Percentiles rank a stretch among this genome's conserved stretches.
These are phyloP conservation scores for Thalassaphorura encarpata DNA, from an alignment of 1,140 invertebrate genomes.

Conservation along the genomic window DNA sequence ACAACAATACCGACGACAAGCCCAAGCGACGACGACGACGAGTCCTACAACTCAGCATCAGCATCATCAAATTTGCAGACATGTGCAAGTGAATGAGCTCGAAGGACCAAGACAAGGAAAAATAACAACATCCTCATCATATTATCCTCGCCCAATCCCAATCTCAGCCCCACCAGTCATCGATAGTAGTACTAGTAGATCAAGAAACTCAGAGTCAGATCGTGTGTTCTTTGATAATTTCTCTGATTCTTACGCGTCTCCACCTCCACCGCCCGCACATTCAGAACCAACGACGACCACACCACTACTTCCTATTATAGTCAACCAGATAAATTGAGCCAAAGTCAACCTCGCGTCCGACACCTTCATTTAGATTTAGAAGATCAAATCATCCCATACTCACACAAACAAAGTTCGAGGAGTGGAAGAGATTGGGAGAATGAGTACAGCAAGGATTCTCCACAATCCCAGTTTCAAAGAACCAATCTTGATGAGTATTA, in stretches of 20 bases:
- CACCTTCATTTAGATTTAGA: neutral
- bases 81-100: too few relatives aligned
- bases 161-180: neutral
- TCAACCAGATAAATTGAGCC: neutral
- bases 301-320: neutral
- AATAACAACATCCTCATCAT: slow-evolving; percentile 1
- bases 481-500: too few relatives aligned
- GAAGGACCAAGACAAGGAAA: too few relatives aligned
- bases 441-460: too few relatives aligned
- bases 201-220: neutral
- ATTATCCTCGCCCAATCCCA: neutral
- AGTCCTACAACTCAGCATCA: too few relatives aligned
- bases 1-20: neutral
- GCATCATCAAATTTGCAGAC: too few relatives aligned
- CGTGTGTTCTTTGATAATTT: too few relatives aligned
- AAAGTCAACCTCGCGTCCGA: neutral
- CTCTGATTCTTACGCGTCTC: too few relatives aligned
- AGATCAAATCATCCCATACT: neutral
- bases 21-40: too few relatives aligned
- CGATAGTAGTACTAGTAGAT: neutral
- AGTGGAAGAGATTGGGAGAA: neutral
- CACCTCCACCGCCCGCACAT: neutral
- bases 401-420: neutral
- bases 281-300: neutral
- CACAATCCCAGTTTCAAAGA: too few relatives aligned